Percentiles rank a stretch among this genome's conserved stretches.
phyloP scores from a whole-genome alignment of 1,140 invertebrate species.

The Hypothenemus hampei region DNA sequence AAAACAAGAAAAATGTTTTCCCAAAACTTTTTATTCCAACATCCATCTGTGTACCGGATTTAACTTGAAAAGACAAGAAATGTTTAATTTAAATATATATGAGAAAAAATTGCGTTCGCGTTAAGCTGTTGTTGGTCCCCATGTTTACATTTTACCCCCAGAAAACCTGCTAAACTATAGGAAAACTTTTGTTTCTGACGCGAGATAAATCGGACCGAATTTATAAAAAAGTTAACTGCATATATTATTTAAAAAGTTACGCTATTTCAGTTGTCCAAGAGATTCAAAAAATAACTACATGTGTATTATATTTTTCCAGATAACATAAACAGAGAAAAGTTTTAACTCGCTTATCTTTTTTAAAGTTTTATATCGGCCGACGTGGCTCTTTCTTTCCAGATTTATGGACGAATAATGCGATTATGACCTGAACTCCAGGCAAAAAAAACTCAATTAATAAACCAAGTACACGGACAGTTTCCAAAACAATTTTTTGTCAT shows the following conservation, averaged over 20 bases:
- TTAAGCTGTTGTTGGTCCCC: neutral
- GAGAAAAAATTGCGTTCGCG: constrained; percentile 1
- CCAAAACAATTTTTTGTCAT: too few relatives aligned
- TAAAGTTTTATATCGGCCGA: too few relatives aligned
- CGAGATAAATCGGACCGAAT: constrained; percentile 3
- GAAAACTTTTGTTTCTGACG: constrained; percentile 3
- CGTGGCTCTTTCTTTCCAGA: too few relatives aligned
- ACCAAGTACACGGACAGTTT: too few relatives aligned
- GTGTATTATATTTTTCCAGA: neutral
- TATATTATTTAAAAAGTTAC: constrained; percentile 3
- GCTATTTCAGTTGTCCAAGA: neutral
- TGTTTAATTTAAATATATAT: constrained; percentile 6
- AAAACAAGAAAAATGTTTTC: too few relatives aligned
- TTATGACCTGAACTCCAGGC: neutral
- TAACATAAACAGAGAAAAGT: neutral
- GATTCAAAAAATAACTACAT: neutral
- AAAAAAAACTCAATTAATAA: too few relatives aligned
- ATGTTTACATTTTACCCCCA: constrained; percentile 1
- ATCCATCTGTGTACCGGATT: neutral
- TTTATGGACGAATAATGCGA: neutral
- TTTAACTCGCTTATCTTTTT: neutral
- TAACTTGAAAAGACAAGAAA: neutral
- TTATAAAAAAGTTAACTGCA: constrained; percentile 8
- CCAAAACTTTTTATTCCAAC: neutral
- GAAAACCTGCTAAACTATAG: constrained; percentile 1